Evolutionary conservation across 2,113 vertebrate genomes (phyloP).

Genomic region (Sceloporus tristichus): DNA sequence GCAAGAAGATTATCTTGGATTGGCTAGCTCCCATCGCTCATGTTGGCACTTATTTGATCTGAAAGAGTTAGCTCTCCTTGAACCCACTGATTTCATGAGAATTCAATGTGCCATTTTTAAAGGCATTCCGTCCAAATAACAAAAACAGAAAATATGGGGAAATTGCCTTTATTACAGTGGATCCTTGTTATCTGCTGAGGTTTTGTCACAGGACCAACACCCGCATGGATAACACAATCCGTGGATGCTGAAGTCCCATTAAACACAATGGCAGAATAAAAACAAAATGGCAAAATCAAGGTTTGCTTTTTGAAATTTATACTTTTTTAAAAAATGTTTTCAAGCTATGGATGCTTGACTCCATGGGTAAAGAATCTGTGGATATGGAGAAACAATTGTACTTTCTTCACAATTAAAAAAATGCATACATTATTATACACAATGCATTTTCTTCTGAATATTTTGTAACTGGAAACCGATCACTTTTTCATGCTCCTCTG

Average conservation of each 20-base stretch:
- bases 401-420: background rate
- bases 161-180: background rate
- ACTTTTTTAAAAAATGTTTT: too few relatives aligned
- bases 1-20: constrained; percentile 2
- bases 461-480: background rate
- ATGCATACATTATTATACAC: background rate
- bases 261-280: too few relatives aligned
- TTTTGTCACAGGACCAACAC: too few relatives aligned
- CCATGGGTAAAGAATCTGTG: too few relatives aligned
- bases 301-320: too few relatives aligned
- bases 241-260: too few relatives aligned
- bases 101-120: background rate
- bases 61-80: background rate
- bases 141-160: background rate
- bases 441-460: background rate
- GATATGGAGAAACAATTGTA: too few relatives aligned
- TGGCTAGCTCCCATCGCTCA: background rate
- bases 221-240: too few relatives aligned
- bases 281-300: too few relatives aligned
- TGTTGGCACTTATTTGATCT: background rate
- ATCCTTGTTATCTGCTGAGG: too few relatives aligned
- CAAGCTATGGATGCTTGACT: too few relatives aligned
- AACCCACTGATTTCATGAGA: background rate
- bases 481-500: background rate
- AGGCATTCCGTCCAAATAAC: background rate